Conservation (phyloP, 2,888 invertebrate species). For the Nephrotoma flavescens region DNA sequence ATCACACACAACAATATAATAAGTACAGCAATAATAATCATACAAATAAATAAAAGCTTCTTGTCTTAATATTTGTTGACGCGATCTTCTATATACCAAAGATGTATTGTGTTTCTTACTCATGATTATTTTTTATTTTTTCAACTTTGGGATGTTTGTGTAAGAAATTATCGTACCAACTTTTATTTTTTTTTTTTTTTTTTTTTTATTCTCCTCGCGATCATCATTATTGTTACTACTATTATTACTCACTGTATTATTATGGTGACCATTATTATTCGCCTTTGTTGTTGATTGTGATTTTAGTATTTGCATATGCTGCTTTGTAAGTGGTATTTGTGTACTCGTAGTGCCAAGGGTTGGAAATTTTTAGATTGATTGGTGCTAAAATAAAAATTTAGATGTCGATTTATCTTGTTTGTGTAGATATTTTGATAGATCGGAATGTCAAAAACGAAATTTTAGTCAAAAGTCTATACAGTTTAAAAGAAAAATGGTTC, state of each 20-base stretch:
- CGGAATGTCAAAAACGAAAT: too few species aligned
- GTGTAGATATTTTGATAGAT: too few species aligned
- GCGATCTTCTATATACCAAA: not conserved
- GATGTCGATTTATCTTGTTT: too few species aligned
- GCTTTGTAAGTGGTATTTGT: not conserved
- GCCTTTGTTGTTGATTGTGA: not conserved
- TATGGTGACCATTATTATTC: not conserved
- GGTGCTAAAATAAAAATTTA: too few species aligned
- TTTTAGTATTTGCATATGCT: not conserved
- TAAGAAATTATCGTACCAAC: not conserved
- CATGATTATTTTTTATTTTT: not conserved
- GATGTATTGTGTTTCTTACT: not conserved
- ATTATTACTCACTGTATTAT: not conserved
- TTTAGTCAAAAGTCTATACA: too few species aligned
- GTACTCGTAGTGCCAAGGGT: not conserved
- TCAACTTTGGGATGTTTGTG: not conserved
- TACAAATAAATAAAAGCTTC: not conserved
- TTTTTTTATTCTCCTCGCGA: not conserved
- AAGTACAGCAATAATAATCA: not conserved
- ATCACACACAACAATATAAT: not conserved
- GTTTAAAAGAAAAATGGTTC: too few species aligned
- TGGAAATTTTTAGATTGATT: not conserved
- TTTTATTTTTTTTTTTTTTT: not conserved
- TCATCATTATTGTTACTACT: not conserved
- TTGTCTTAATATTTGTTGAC: conserved; percentile 2